Base-by-base conservation (phyloP, 2,888 invertebrate genomes). In the Eupithecia exiguata region DNA sequence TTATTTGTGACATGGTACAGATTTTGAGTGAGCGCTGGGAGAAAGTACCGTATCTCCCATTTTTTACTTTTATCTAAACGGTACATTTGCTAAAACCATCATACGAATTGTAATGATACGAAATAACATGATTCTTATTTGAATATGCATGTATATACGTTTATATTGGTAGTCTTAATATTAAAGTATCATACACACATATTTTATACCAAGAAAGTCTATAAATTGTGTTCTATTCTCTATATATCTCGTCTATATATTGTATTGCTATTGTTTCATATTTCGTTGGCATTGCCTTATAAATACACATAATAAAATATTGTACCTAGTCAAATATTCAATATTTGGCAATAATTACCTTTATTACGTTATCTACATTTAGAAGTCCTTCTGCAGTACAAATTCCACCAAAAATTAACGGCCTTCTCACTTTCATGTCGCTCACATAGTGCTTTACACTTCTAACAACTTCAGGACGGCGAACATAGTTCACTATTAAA, bases 301-400 rank as follows among this genome's bases (percentile, higher is more conserved):
- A 30, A 30, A 30, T 30, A 30, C 1, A 30, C 4, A 30, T 3
- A 30, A 1, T 30, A 30, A 30, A 30, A 30, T 30, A 30, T 30
- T 30, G 4, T 30, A 30, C 1, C 30, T 30, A 4, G 30, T 30
- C 30, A n/a, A n/a, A n/a, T n/a, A n/a, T n/a, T n/a, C n/a, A 30
- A 46, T 46, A 46, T 5, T 18, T 46, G 0, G 16, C 5, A 18
- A 46, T 46, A 46, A 49, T 82, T 79, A 85, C 89, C 81, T 77
- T 79, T 46, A 88, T 69, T 49, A 89, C 78, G 9, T 85, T 85
- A 35, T 91, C 90, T 30, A 90, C 38, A 49, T 87, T 86, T 62
- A 76, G 70, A 18, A 91, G 79, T 6, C 84, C 86, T 74, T 87
- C 76, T 58, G 82, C 72, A 10, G 84, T 86, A 73, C 84, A 85